phyloP scores from a whole-genome alignment of 2,888 invertebrate genomes.

The Lepas anatifera region DNA sequence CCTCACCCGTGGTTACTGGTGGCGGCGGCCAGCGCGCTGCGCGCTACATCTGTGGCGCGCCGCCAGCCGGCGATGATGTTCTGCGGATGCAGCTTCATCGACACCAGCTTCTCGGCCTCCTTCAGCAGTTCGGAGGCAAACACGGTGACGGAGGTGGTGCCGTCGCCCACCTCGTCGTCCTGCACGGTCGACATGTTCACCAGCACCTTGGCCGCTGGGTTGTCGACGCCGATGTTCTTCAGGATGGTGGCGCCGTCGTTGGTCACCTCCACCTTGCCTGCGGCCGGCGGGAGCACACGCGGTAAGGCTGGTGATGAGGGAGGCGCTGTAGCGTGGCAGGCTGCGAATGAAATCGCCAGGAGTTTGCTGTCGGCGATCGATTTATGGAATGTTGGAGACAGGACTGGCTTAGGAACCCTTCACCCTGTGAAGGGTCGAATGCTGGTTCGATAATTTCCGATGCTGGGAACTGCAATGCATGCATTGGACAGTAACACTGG shows the following conservation, averaged over 20 bases:
- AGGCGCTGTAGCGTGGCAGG: too few species aligned
- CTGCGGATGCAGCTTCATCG: conserved; percentile 94
- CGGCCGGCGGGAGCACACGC: not conserved
- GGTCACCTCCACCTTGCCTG: conserved; percentile 69
- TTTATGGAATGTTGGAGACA: too few species aligned
- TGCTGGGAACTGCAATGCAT: too few species aligned
- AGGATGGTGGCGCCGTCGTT: conserved; percentile 99
- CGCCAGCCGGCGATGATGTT: conserved; percentile 95
- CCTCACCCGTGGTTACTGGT: conserved; percentile 57
- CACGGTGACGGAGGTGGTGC: conserved; percentile 98
- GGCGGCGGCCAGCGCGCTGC: conserved; percentile 61
- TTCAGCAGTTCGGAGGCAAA: conserved; percentile 83
- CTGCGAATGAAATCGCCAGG: too few species aligned
- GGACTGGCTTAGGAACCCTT: too few species aligned
- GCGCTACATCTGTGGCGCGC: conserved; percentile 69
- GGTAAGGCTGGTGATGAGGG: too few species aligned
- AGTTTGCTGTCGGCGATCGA: too few species aligned
- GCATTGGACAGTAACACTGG: too few species aligned
- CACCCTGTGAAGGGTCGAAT: too few species aligned
- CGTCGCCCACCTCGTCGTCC: conserved; percentile 99
- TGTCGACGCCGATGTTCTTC: conserved; percentile 91
- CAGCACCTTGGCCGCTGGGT: conserved; percentile 96
- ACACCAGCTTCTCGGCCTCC: conserved; percentile 87
- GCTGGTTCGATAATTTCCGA: too few species aligned
- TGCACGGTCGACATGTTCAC: conserved; percentile 99